A percentile compares a stretch with the other conserved stretches of the same genome.
Conservation (phyloP, 2,113 vertebrate genomes). For the Probosciger aterrimus region DNA sequence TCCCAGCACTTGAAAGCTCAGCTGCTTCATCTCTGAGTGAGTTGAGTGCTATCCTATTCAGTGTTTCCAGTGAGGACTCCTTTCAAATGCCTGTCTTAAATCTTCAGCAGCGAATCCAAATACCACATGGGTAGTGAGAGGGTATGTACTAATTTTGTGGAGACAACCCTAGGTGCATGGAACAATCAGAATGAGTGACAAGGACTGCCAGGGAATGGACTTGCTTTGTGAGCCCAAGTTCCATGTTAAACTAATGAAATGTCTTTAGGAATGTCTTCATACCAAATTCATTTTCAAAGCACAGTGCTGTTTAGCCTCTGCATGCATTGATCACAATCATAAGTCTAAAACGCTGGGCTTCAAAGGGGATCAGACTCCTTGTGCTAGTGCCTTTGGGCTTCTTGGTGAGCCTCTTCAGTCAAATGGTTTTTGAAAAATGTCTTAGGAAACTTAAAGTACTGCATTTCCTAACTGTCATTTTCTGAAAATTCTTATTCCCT, state of each 20-base stretch:
- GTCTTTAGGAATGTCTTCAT: neutral
- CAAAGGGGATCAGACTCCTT: neutral
- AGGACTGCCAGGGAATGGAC: neutral
- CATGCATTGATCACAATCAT: neutral
- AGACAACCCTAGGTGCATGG: neutral
- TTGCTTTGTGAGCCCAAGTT: neutral
- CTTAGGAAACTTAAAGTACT: neutral
- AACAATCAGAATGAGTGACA: neutral
- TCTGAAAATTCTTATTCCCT: neutral
- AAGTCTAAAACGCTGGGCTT: neutral
- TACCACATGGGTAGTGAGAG: neutral
- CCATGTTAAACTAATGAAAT: neutral
- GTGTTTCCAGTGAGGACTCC: neutral
- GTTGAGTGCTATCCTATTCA: neutral
- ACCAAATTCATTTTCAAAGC: slow-evolving; percentile 6
- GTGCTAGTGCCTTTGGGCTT: neutral
- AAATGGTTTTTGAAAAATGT: neutral
- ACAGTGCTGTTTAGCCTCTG: neutral
- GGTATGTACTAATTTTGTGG: neutral
- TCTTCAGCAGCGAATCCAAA: neutral
- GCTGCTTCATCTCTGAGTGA: neutral
- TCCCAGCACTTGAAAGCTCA: neutral
- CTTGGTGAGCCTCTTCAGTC: neutral
- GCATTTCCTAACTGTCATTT: neutral
- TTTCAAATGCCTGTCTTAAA: neutral